Conservation (phyloP, 2,888 invertebrate genomes). For the Agrochola circellaris region DNA sequence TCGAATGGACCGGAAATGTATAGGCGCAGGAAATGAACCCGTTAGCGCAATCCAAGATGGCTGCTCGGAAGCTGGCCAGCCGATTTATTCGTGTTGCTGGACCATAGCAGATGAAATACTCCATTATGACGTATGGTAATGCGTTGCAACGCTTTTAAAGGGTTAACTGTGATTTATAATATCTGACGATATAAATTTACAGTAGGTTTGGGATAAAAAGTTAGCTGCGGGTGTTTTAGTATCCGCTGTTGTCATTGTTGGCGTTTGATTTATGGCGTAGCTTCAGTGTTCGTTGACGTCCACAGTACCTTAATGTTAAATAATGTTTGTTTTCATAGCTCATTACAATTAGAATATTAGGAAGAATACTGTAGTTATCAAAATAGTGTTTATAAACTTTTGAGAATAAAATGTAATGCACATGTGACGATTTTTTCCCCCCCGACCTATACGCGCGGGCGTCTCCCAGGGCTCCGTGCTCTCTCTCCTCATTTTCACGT, state of each 20-base stretch:
- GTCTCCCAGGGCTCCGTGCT: too few species aligned
- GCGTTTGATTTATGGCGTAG: neutral
- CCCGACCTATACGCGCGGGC: too few species aligned
- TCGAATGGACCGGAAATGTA: slow-evolving; percentile 87
- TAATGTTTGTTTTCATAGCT: neutral
- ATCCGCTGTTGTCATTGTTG: slow-evolving; percentile 9
- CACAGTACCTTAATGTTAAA: neutral
- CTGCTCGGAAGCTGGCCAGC: slow-evolving; percentile 78
- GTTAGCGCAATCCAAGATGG: slow-evolving; percentile 89
- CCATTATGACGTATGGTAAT: slow-evolving; percentile 70
- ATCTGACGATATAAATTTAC: slow-evolving; percentile 43
- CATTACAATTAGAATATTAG: neutral
- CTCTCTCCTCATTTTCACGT: too few species aligned
- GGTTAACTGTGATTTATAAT: slow-evolving; percentile 55
- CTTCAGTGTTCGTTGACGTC: neutral
- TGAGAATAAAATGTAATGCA: too few species aligned
- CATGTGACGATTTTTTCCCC: too few species aligned
- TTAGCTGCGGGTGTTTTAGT: neutral
- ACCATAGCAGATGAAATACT: slow-evolving; percentile 74
- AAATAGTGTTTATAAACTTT: neutral
- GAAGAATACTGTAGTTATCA: too few species aligned
- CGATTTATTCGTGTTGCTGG: slow-evolving; percentile 84
- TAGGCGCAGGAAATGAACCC: slow-evolving; percentile 90
- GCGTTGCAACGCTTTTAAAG: slow-evolving; percentile 55
- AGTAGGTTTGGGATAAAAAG: slow-evolving; percentile 20